Base-by-base conservation (phyloP, 1,140 invertebrate species). In the Platyscapa corneri region DNA sequence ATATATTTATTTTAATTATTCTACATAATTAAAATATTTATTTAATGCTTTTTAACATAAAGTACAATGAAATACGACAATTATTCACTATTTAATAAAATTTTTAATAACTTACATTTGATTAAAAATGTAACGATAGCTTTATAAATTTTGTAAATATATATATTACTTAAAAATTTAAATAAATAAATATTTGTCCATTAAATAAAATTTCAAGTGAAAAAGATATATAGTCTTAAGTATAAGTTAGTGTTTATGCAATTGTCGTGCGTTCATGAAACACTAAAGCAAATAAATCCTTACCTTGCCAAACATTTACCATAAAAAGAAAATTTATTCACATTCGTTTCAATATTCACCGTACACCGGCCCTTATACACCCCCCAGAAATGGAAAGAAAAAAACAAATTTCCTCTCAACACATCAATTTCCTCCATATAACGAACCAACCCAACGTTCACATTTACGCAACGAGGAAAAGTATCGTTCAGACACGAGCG, bases 381-480 rank as follows among this genome's bases (percentile, higher is more conserved):
- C 7, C 37, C 27, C 39, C 42, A n/a, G 27, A 74, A 74, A 74
- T 74, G 42, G 37, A 74, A 74, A 74, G 67, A 39, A 42, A n/a
- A 49, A 75, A 77, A 56, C 27, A 77, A 77, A 53, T 77, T 77
- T 77, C 46, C 30, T 77, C 30, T 30, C 75, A 53, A 77, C 49
- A 34, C 75, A 77, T 77, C 75, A 77, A 49, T 77, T 77, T 77
- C 20, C 74, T 34, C 12, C 42, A 8, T 56, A 56, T 56, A 77
- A 77, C 27, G 37, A 74, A 74, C 30, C 70, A 74, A 74, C 8
- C 37, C 70, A 37, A 39, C 37, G 37, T 74, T 39, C 70, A 42
- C 23, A 10, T 5, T 23, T 14, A 23, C 18, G 23, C 56, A 27
- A 60, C 20, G 70, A n/a, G 27, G 20, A 37, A 74, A 27, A 23